A percentile compares a stretch with the other conserved stretches of the same genome.
These are phyloP conservation scores for Coregonus sp. DNA, from an alignment of 2,797 vertebrate species.

Conservation along the genomic window DNA sequence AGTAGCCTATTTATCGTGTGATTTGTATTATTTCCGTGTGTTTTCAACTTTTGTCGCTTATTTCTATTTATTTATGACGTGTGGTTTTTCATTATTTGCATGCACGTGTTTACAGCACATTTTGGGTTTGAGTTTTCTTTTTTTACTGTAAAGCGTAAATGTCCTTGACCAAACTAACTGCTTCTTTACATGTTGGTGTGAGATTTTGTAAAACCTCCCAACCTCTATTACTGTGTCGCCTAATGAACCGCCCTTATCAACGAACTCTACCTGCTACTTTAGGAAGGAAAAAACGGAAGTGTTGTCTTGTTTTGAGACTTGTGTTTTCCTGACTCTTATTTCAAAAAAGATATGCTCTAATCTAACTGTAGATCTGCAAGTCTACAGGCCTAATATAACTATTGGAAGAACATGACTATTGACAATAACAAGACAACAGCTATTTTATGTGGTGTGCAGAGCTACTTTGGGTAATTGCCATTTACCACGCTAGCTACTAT, in stretches of 20 bases:
- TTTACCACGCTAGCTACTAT: neutral
- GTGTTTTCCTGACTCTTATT: neutral
- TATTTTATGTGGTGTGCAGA: constrained; percentile 11
- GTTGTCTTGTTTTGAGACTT: neutral
- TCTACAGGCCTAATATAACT: too few relatives aligned
- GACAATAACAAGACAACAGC: neutral
- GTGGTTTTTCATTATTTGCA: neutral
- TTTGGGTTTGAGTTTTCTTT: neutral
- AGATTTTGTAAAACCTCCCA: neutral
- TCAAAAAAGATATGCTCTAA: neutral
- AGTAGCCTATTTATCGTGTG: neutral
- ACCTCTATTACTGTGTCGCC: too few relatives aligned
- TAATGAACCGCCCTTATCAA: too few relatives aligned
- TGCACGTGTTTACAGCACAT: neutral
- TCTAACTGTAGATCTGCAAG: neutral
- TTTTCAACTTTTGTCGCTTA: neutral
- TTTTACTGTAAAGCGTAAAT: neutral
- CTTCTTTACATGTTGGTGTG: neutral
- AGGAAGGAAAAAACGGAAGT: neutral
- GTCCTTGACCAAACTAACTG: neutral
- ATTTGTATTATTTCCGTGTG: neutral
- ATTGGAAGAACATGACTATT: neutral
- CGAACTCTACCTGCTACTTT: neutral
- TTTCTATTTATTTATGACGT: neutral
- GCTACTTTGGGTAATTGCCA: neutral